Conservation (phyloP, 2,797 vertebrate species). For the Amazonetta brasiliensis region DNA sequence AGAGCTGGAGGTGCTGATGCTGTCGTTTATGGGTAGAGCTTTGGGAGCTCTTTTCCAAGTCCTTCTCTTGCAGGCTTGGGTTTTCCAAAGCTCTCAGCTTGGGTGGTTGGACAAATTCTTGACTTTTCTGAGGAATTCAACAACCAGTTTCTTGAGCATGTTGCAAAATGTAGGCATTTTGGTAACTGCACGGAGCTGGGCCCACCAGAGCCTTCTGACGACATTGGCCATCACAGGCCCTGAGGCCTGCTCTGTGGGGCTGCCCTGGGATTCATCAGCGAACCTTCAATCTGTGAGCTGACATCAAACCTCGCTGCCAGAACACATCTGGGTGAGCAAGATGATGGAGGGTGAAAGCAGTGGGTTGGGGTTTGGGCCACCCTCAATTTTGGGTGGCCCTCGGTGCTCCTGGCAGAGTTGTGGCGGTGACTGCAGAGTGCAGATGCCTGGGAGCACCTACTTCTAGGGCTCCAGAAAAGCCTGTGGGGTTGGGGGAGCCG, state of each 20-base stretch:
- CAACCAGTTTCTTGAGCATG: neutral
- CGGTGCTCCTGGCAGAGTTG: neutral
- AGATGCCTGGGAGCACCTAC: accelerated
- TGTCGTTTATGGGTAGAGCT: neutral
- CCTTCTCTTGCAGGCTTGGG: neutral
- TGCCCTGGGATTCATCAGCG: neutral
- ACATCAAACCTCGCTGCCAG: neutral
- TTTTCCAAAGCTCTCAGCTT: neutral
- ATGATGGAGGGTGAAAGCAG: neutral
- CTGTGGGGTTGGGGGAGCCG: neutral
- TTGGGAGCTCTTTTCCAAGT: neutral
- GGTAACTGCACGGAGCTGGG: accelerated
- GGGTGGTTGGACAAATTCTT: neutral
- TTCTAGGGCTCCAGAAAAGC: neutral
- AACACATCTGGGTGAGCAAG: accelerated
- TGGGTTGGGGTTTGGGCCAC: neutral
- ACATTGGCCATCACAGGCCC: neutral
- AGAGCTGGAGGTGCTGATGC: constrained; percentile 20
- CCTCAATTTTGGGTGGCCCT: neutral
- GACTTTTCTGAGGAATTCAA: neutral
- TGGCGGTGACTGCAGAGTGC: neutral
- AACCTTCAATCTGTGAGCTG: neutral
- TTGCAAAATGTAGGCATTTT: accelerated
- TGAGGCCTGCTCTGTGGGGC: no score
- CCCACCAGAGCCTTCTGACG: neutral